phyloP scores from a whole-genome alignment of 2,797 vertebrate species.

The Octomys mimax region DNA sequence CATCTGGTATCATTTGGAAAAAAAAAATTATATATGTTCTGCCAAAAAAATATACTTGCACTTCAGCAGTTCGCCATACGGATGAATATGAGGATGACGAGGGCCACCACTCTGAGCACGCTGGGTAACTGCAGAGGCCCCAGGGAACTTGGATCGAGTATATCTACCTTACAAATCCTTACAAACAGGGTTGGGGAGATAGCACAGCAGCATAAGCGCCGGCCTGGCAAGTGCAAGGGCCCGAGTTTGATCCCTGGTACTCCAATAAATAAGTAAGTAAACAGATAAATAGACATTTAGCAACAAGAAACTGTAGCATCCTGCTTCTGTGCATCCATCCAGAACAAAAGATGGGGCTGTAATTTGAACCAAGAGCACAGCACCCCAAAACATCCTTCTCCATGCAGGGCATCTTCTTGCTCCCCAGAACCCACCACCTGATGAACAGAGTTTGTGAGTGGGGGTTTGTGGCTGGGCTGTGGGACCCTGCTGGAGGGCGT shows the following conservation, averaged over 20 bases:
- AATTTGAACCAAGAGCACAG: not conserved
- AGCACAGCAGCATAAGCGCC: too few relatives aligned
- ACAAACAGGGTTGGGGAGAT: too few relatives aligned
- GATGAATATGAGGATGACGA: fast-evolving
- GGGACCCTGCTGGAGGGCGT: not conserved
- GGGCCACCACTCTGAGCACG: not conserved
- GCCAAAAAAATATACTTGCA: not conserved
- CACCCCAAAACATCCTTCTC: not conserved
- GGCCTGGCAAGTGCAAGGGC: too few relatives aligned
- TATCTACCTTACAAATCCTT: too few relatives aligned
- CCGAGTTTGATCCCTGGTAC: too few relatives aligned
- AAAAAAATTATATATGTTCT: not conserved
- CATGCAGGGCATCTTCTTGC: not conserved
- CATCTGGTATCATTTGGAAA: constrained; percentile 36
- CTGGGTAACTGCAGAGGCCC: not conserved
- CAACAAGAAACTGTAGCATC: constrained; percentile 64
- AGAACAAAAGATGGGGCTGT: constrained; percentile 33
- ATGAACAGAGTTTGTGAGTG: not conserved
- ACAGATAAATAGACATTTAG: constrained; percentile 22
- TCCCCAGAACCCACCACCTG: not conserved
- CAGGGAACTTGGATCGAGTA: not conserved
- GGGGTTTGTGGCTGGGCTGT: not conserved
- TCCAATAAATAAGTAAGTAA: not conserved
- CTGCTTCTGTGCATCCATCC: constrained; percentile 59
- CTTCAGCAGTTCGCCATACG: not conserved